Evolutionary conservation across 2,888 invertebrate species (phyloP), one percentile per base, ranked within the genome.

Genomic region (Conchocele bisecta): DNA sequence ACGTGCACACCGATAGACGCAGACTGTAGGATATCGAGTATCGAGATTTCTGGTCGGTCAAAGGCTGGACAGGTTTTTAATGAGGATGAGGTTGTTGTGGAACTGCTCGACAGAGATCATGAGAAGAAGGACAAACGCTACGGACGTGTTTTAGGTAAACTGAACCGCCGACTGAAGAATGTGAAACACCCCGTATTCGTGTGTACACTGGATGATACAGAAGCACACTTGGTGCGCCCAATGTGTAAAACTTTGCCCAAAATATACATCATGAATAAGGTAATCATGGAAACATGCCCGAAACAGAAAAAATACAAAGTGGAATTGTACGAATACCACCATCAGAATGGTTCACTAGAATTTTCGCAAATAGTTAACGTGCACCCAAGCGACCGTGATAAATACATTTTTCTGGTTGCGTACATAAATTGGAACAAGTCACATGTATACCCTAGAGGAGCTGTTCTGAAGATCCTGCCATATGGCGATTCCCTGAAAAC

Each of bases 231-330:
- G 13, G 78, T 83, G 63, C 44, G 65, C 22, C 85, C 85, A 2
- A 54, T 85, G 17, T 83, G 83, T 42, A 83, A 81, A 68, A 83
- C 83, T 4, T 64, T 85, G 7, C 85, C 85, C 17, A 85, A 85
- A 50, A 73, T 85, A 2, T 68, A 75, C 15, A 60, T 79, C 9
- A 28, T 79, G 3, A 53, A 79, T 31, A 41, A 48, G 35, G 37
- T 58, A 31, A 60, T 65, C 31, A 24, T 26, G 13, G 28, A 54
- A 33, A n/a, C n/a, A n/a, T n/a, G n/a, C n/a, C n/a, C 4, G 13
- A 54, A 29, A 13, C 9, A 17, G 11, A 68, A 54, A 51, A 33
- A 48, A 24, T 68, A 64, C 56, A 74, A 65, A 35, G 58, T 79
- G 41, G 72, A 77, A 24, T 54, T 82, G 11, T 77, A 83, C 37